phyloP scores from a whole-genome alignment of 2,888 invertebrate species.

The Limnephilus lunatus region DNA sequence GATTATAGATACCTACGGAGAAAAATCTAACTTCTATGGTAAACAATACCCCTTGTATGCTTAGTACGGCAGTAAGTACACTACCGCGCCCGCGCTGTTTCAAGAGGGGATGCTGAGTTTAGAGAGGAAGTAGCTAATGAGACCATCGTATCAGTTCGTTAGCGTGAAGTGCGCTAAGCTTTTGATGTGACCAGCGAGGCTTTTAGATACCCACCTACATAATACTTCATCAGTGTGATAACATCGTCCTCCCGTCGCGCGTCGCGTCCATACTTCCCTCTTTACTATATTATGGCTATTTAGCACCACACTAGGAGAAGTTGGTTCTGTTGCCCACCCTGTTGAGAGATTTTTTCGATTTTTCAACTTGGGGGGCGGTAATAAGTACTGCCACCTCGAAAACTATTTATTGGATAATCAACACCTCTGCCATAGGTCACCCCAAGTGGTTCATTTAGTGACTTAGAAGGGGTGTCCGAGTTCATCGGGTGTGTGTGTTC shows the following conservation, averaged over 20 bases:
- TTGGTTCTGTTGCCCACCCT: too few relatives aligned
- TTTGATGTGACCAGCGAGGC: neutral
- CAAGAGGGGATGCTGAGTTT: neutral
- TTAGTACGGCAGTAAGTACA: neutral
- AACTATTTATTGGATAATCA: too few relatives aligned
- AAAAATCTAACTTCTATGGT: too few relatives aligned
- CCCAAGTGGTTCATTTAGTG: too few relatives aligned
- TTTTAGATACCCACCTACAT: neutral
- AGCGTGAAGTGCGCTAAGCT: neutral
- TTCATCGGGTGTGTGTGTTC: too few relatives aligned
- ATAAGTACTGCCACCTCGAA: too few relatives aligned
- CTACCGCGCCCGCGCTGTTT: neutral
- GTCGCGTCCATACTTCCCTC: neutral
- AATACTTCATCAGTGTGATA: neutral
- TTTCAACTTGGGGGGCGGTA: too few relatives aligned
- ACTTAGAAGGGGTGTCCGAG: too few relatives aligned
- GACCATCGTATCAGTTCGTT: neutral
- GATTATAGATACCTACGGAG: too few relatives aligned
- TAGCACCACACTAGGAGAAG: neutral
- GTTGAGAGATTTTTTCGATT: too few relatives aligned
- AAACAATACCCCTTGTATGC: neutral
- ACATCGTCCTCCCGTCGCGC: neutral
- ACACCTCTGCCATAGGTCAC: too few relatives aligned
- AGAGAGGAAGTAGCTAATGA: conserved; percentile 9
- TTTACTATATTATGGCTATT: neutral